Evolutionary conservation across 2,797 vertebrate genomes (phyloP), one percentile per base, ranked within the genome.

Genomic region (Bryconaethiops microstoma): DNA sequence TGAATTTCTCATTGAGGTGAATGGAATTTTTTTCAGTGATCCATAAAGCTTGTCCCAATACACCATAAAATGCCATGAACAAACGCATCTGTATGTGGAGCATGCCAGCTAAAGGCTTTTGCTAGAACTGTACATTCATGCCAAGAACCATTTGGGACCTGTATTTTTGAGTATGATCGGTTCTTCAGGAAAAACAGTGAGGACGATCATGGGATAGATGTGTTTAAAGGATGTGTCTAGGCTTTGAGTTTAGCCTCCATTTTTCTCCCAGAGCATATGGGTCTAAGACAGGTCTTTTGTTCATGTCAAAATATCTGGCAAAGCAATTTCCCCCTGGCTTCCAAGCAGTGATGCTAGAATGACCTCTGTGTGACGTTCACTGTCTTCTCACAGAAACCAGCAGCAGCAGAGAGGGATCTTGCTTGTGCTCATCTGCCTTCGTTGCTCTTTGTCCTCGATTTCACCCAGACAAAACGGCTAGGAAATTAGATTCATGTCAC

Each of bases 401-500:
- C 63, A 85, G 70, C 48, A 67, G 29, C 42, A 67, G 83, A 35
- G n/a, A 48, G 45, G 80, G 83, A 83, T 81, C 52, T 90, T 86
- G 88, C 76, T 35, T 89, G 85, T 89, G 85, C 85, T 74, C 52
- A 71, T 82, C 71, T 71, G 69, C 67, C 40, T 80, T 60, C 71
- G 83, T 81, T 86, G 77, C 79, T 81, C 85, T 76, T 79, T 88
- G 88, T 91, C 92, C 91, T 91, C 79, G 13, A 87, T 85, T 91
- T 92, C 89, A 93, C 90, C 91, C 88, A 89, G 62, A 89, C 87
- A 77, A 82, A 87, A 87, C 85, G 84, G 88, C 87, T 81, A 84
- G 86, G 92, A 85, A 92, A 91, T 91, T 88, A 93, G 88, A 92
- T 88, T 91, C 85, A 84, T 88, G 87, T 90, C 86, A 86, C 91